Percentiles rank a stretch among this genome's conserved stretches.
These are phyloP conservation scores for Volucella inflata DNA, from an alignment of 2,888 invertebrate genomes.

Conservation along the genomic window DNA sequence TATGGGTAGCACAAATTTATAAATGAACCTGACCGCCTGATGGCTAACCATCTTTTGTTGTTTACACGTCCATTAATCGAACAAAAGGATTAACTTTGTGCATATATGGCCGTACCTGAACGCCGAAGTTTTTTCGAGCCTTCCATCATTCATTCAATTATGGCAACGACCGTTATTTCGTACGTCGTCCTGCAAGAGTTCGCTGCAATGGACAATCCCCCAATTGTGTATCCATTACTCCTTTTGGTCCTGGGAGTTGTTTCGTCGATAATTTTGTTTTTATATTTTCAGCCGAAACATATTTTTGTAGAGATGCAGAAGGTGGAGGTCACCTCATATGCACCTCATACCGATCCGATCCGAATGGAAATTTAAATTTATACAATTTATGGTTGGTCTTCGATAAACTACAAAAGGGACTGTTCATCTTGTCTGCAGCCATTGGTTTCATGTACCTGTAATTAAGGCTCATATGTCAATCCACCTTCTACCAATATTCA, in stretches of 20 bases:
- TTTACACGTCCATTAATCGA: conserved; percentile 78
- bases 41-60: conserved; percentile 76
- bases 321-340: conserved; percentile 46
- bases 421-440: conserved; percentile 23
- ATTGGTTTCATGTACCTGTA: conserved; percentile 53
- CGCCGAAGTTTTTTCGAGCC: conserved; percentile 60
- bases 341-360: too few species aligned
- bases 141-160: conserved; percentile 76
- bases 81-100: conserved; percentile 77
- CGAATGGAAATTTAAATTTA: conserved; percentile 70
- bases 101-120: conserved; percentile 56
- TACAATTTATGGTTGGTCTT: conserved; percentile 59
- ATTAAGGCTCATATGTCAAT: conserved; percentile 68
- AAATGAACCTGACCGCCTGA: conserved; percentile 37
- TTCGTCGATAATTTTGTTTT: conserved; percentile 14
- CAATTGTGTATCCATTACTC: not conserved
- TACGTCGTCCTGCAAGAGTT: not conserved
- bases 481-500: conserved; percentile 22
- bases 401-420: conserved; percentile 59
- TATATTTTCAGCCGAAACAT: not conserved
- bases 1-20: not conserved
- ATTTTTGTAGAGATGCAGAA: conserved; percentile 12
- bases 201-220: not conserved
- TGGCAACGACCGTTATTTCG: conserved; percentile 28
- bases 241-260: conserved; percentile 5